These are phyloP conservation scores for Yoshiicerus persimilis DNA, from an alignment of 1,140 invertebrate species.

Conservation along the genomic window DNA sequence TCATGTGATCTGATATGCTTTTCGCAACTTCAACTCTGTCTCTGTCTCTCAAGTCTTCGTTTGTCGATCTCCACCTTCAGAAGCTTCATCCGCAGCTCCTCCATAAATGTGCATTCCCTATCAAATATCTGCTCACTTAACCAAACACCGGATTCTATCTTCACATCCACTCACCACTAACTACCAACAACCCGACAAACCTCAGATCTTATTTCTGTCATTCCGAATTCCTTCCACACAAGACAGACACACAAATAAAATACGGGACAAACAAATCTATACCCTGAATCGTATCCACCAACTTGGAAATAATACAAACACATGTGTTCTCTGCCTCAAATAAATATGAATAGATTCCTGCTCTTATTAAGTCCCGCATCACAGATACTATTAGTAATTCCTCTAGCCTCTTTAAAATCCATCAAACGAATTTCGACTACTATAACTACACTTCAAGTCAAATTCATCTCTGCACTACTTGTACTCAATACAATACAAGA, in stretches of 20 bases:
- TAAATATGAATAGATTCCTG: not conserved
- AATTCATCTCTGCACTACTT: not conserved
- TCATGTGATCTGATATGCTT: conserved; percentile 20
- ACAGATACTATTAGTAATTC: too few species aligned
- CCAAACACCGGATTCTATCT: not conserved
- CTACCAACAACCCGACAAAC: not conserved
- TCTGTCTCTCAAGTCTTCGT: not conserved
- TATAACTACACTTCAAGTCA: not conserved
- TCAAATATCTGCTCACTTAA: too few species aligned
- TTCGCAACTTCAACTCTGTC: too few species aligned
- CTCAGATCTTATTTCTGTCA: not conserved
- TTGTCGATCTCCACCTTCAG: not conserved
- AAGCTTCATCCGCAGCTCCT: too few species aligned
- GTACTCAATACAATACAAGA: not conserved
- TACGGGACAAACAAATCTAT: not conserved
- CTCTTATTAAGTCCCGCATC: not conserved
- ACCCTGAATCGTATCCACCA: not conserved
- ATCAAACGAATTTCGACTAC: not conserved
- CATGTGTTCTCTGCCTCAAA: not conserved
- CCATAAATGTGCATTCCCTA: too few species aligned
- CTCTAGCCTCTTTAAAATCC: not conserved
- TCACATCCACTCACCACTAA: not conserved
- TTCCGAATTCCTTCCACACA: not conserved
- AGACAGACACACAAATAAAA: not conserved
- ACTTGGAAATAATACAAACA: not conserved